phyloP scores from a whole-genome alignment of 2,113 vertebrate genomes.

The Eublepharis macularius region DNA sequence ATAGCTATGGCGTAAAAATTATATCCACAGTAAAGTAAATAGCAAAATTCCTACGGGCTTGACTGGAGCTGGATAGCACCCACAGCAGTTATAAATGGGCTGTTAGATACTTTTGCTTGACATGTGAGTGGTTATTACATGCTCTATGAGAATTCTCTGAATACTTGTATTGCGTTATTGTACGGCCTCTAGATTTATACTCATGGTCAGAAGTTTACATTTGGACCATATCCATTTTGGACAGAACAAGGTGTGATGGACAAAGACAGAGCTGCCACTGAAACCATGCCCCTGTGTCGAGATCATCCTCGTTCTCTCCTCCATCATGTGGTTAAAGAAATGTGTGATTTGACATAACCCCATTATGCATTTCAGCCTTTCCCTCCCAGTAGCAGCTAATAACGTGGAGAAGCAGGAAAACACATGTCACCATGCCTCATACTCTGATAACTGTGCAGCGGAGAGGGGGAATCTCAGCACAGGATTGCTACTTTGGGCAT shows the following conservation, averaged over 20 bases:
- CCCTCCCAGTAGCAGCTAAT: no score
- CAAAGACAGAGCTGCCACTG: background rate
- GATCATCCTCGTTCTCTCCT: background rate
- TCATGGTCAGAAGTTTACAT: rapidly evolving
- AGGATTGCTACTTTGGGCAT: no score
- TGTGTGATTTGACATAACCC: no score
- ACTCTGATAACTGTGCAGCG: no score
- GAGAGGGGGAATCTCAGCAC: no score
- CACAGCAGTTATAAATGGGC: background rate
- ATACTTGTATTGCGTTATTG: background rate
- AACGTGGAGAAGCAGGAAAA: no score
- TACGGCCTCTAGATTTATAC: background rate
- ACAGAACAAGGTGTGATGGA: background rate
- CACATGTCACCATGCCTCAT: no score
- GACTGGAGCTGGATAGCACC: background rate
- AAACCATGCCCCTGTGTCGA: background rate
- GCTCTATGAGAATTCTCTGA: background rate
- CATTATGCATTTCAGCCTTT: no score
- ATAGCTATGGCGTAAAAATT: background rate
- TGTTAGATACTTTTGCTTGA: background rate
- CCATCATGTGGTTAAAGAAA: background rate
- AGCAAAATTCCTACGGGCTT: background rate
- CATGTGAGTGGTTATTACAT: background rate
- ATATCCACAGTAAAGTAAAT: background rate
- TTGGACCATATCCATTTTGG: background rate